Conservation (phyloP, 2,113 vertebrate genomes). For the Gobius niger region DNA sequence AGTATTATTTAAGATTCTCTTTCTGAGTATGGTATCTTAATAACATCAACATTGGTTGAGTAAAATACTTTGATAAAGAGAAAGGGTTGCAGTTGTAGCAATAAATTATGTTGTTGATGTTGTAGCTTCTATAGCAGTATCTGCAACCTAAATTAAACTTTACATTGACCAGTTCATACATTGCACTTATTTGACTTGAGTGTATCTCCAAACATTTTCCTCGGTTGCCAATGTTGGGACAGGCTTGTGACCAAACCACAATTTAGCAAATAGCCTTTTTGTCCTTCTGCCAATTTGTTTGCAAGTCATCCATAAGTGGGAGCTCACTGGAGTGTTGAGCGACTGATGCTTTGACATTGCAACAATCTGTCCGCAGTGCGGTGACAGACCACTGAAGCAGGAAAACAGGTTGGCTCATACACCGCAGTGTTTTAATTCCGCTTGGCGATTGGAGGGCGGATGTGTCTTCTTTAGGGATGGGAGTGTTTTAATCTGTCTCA, state of each 20-base stretch:
- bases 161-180: no score
- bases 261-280: conserved; percentile 3
- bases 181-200: background rate
- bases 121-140: no score
- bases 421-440: conserved; percentile 79
- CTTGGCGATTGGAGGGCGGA: conserved; percentile 72
- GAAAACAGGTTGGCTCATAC: conserved; percentile 76
- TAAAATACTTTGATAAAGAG: no score
- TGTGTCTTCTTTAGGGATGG: conserved; percentile 28
- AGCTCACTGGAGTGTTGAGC: conserved; percentile 46
- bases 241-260: background rate
- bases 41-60: no score
- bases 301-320: conserved; percentile 39
- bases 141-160: no score
- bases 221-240: background rate
- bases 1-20: no score
- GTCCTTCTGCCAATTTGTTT: conserved; percentile 15
- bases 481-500: conserved; percentile 65
- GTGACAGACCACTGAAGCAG: conserved; percentile 67
- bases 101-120: no score
- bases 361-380: conserved; percentile 66
- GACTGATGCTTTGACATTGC: conserved; percentile 66
- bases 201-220: background rate
- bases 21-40: no score
- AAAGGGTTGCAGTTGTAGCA: no score